Evolutionary conservation across 35 echinoderm and acorn worm species (phyloP), one percentile per base, ranked within the genome.

Genomic region (Diadema setosum): DNA sequence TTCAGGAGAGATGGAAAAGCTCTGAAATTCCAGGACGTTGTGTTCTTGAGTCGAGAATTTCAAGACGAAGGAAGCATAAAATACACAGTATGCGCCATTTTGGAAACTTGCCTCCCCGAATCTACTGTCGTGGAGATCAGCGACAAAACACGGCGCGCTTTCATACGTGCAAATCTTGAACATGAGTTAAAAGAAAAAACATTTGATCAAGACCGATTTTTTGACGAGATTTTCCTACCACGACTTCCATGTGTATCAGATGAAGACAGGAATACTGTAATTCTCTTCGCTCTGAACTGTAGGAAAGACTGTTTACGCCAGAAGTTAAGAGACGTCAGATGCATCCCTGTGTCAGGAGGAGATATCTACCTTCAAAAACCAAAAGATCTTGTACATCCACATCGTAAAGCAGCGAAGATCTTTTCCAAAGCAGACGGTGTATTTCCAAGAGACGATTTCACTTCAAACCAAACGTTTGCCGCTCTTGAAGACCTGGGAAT

Each of bases 171-270:
- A 11, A n/a, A n/a, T 11, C 48, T 52, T 52, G 48, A 52, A 52
- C 48, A n/a, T 11, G 48, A 11, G 9, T n/a, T 52, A 52, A 52
- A 52, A 11, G 36, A 39, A 20, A 76, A 17, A 23, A 91, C 85
- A 7, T 83, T 46, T 84, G 42, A 81, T 78, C 69, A 41, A 45
- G 55, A 75, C 15, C 59, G 82, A 31, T 97, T 97, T 59, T 86
- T 92, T 16, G 24, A 46, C 33, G 86, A 90, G 58, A 37, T 90
- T 37, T 81, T 92, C 32, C 78, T 97, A 45, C 81, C 90, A 35
- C 64, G 27, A 2, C 6, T 97, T 2, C 7, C 17, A 9, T 24
- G 75, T 1, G 18, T 78, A 16, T 5, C 26, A 5, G 67, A 78
- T 3, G 23, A 65, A 32, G 41, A 84, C 7, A 64, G 69, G 11